Base-by-base conservation (phyloP, 2,888 invertebrate species). In the Erebia aethiops region DNA sequence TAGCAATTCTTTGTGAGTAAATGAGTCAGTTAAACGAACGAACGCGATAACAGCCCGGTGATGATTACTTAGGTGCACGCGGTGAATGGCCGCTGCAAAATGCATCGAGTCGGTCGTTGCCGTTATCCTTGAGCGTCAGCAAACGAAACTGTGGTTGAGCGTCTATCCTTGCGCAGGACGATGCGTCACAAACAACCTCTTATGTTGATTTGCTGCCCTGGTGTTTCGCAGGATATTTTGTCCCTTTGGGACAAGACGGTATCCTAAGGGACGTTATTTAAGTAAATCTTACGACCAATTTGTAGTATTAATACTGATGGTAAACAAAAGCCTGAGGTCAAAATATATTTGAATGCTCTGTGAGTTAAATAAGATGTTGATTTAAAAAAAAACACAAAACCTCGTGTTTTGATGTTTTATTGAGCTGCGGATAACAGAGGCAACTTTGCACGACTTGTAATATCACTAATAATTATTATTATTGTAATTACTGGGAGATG, bases 141-240 rank as follows among this genome's bases (percentile, higher is more conserved):
- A 35, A 35, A 35, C 35, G 35, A 35, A 35, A 35, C 35, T 35
- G 35, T 35, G 35, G 35, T 92, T 91, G 90, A 87, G 82, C 84
- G 74, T 71, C 75, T 78, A 90, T 92, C 92, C 92, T 93, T 92
- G 88, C 85, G 82, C 88, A 91, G 91, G 91, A 90, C 92, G 82
- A 87, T 81, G 80, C 81, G 83, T 83, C 80, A 84, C 79, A 79
- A 76, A 73, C 72, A 74, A 84, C 82, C 86, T 88, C 88, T 83
- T 82, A 73, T 79, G 77, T 75, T 80, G 79, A 83, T 88, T 88
- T 94, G 91, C 79, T 79, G 79, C 84, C 93, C 89, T 94, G 84
- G 93, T 94, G 90, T 72, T 80, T 83, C 82, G 90, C 93, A 94
- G 94, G 94, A 94, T 94, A 93, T 91, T 94, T 94, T 85, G 93